Percentiles rank a stretch among this genome's conserved stretches.
Conservation (phyloP, 2,113 vertebrate genomes). For the Boleophthalmus pectinirostris region DNA sequence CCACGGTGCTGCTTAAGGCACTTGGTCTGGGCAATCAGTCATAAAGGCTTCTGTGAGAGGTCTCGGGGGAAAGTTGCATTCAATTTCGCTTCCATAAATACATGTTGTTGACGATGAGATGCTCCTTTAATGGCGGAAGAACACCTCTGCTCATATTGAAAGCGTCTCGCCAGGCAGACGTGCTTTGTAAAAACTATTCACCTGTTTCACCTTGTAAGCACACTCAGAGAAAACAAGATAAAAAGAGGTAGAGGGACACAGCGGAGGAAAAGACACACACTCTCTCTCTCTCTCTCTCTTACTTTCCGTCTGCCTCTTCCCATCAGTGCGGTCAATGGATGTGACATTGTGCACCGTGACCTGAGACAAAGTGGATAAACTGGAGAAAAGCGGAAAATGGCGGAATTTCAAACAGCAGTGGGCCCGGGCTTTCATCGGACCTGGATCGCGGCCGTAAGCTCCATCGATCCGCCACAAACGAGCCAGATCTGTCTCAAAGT, state of each 20-base stretch:
- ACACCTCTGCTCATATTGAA: background rate
- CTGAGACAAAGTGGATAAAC: conserved; percentile 63
- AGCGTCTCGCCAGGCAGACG: conserved; percentile 16
- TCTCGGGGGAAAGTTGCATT: background rate
- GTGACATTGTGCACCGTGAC: conserved; percentile 59
- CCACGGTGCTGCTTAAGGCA: conserved; percentile 6
- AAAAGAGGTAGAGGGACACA: conserved; percentile 32
- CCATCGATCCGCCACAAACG: conserved; percentile 65
- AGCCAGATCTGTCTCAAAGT: conserved; percentile 47
- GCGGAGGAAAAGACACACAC: conserved; percentile 34
- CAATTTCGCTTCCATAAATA: conserved; percentile 16
- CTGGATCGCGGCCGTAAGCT: conserved; percentile 38
- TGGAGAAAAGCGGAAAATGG: conserved; percentile 62
- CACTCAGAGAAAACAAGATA: conserved; percentile 22
- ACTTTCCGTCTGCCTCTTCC: conserved; percentile 27
- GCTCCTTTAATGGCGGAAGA: conserved; percentile 5
- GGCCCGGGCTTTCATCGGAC: conserved; percentile 57
- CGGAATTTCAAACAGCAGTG: conserved; percentile 56
- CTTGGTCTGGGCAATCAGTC: background rate
- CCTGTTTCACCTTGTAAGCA: conserved; percentile 6
- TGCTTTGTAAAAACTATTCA: conserved; percentile 29
- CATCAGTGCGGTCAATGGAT: conserved; percentile 55
- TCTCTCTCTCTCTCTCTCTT: conserved; percentile 31
- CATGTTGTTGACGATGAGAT: background rate
- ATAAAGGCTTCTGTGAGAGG: background rate